A percentile compares a stretch with the other conserved stretches of the same genome.
Conservation (phyloP, 1,140 invertebrate genomes). For the Onthophagus taurus region DNA sequence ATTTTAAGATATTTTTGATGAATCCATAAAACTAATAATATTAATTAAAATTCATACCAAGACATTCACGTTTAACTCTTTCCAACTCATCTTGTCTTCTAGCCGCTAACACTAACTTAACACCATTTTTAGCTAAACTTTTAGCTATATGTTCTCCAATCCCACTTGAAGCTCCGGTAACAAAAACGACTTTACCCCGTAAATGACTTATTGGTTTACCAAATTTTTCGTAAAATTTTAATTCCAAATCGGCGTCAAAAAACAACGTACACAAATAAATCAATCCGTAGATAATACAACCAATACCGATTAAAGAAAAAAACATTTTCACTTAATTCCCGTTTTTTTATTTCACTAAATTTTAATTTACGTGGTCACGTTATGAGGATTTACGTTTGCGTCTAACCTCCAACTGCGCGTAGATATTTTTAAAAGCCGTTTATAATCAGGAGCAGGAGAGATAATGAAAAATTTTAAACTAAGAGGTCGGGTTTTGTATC, state of each 20-base stretch:
- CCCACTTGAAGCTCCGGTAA: constrained; percentile 83
- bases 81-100: constrained; percentile 62
- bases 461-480: no score
- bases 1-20: constrained; percentile 1
- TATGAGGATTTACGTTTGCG: no score
- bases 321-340: constrained; percentile 28
- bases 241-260: constrained; percentile 49
- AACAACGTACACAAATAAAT: constrained; percentile 41
- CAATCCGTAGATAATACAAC: constrained; percentile 41
- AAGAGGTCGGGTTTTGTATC: no score
- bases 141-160: constrained; percentile 75
- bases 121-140: constrained; percentile 57
- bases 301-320: constrained; percentile 40
- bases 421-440: no score
- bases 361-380: no score
- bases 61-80: constrained; percentile 60
- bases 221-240: constrained; percentile 49
- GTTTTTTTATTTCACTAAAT: no score
- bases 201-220: constrained; percentile 51
- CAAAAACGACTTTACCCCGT: constrained; percentile 72
- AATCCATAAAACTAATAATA: constrained; percentile 2
- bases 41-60: constrained; percentile 47
- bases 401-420: no score
- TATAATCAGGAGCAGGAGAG: no score
- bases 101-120: constrained; percentile 68